Percentiles rank a stretch among this genome's conserved stretches.
These are phyloP conservation scores for Fregata magnificens DNA, from an alignment of 2,113 vertebrate genomes.

Conservation along the genomic window DNA sequence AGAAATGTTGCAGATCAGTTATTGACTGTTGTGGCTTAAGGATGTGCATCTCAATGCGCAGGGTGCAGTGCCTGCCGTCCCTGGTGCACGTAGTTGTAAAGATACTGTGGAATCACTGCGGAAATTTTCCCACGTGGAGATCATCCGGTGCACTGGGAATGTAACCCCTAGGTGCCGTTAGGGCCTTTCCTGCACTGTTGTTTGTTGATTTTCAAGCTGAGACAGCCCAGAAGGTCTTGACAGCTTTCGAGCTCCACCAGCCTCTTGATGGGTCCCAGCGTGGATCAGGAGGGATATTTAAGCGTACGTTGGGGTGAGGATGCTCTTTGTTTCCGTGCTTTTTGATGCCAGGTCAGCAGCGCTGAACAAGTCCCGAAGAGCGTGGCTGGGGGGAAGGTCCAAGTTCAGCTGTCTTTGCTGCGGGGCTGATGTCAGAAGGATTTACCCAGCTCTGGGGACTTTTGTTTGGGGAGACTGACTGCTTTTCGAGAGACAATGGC, in stretches of 20 bases:
- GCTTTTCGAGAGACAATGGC: slow-evolving; percentile 74
- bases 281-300: neutral
- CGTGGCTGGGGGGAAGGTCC: slow-evolving; percentile 6
- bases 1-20: neutral
- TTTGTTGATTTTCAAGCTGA: neutral
- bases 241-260: neutral
- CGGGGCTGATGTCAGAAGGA: slow-evolving; percentile 73
- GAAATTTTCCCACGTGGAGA: neutral
- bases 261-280: neutral
- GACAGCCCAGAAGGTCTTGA: neutral
- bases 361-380: neutral
- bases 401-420: slow-evolving; percentile 66
- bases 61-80: neutral
- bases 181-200: neutral
- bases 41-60: neutral
- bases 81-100: neutral
- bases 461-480: slow-evolving; percentile 72
- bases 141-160: neutral
- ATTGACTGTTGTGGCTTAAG: neutral
- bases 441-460: slow-evolving; percentile 73
- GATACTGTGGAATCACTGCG: neutral
- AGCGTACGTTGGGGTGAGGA: neutral
- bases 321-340: neutral
- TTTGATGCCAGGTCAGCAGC: slow-evolving; percentile 55
- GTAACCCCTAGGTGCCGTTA: neutral